These are phyloP conservation scores for Martes martes DNA, from an alignment of 2,113 vertebrate genomes.

Conservation along the genomic window DNA sequence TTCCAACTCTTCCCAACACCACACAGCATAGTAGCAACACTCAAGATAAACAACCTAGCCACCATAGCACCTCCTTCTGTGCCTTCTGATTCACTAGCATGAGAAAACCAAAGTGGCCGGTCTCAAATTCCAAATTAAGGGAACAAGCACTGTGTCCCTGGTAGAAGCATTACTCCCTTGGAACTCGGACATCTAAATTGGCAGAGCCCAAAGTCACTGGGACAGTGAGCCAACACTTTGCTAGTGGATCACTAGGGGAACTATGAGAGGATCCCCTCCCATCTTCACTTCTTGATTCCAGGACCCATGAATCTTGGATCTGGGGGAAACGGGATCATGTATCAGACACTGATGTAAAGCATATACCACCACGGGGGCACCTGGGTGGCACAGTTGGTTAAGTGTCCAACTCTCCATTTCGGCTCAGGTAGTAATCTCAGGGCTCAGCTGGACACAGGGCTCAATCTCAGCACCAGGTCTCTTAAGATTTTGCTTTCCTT, in stretches of 20 bases:
- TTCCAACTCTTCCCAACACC: not conserved
- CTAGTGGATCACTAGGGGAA: not conserved
- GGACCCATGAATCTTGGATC: not conserved
- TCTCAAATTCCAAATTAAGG: not conserved
- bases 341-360: not conserved
- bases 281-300: not conserved
- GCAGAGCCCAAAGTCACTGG: not conserved
- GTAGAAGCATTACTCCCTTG: not conserved
- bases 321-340: not conserved
- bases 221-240: not conserved
- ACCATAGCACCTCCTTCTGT: not conserved
- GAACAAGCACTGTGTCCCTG: not conserved
- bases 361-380: not conserved
- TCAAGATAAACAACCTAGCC: not conserved
- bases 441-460: no score
- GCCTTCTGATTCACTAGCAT: not conserved
- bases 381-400: not conserved
- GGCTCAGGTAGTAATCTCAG: not conserved
- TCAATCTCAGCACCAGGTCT: not conserved
- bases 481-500: not conserved
- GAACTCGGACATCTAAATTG: not conserved
- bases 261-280: not conserved
- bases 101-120: not conserved
- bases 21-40: not conserved
- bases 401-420: not conserved